Evolutionary conservation across 2,797 vertebrate species (phyloP), one percentile per base, ranked within the genome.

Genomic region (Ataeniobius toweri): DNA sequence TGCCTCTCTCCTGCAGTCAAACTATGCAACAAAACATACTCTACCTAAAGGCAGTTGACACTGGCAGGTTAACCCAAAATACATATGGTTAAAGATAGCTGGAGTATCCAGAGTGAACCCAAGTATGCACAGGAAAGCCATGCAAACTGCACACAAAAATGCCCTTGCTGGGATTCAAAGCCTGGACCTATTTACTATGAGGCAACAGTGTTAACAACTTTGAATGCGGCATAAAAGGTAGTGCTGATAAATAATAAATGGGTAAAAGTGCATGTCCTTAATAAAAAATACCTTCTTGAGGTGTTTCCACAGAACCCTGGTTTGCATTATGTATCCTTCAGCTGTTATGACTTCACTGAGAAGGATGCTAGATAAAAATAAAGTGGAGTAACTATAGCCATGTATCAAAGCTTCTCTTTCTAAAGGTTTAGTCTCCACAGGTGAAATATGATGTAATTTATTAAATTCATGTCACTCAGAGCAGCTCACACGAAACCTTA

Each of bases 361-460:
- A 12, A 58, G n/a, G 44, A 77, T 48, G 46, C 8, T 28, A 2
- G 12, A 59, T 61, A 41, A 58, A 31, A 55, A 48, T 24, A 63
- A 61, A 26, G 50, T 36, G 8, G 48, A 26, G 5, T 28, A 63
- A 63, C 18, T 39, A 7, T 41, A 36, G 41, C 24, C 68, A 59
- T 39, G 53, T 71, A 26, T 71, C 41, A 31, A 44, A 24, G 12
- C 22, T 24, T 71, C 41, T 71, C 44, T 28, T n/a, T 69, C 28
- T 76, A 31, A 39, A 41, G 18, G 28, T 36, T 9, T 24, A 18
- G 20, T n/a, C 31, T 44, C 55, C 65, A 39, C 39, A 16, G 51
- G 24, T 76, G 31, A 69, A 41, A 68, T 41, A 69, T 76, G 65
- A 67, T 10, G 31, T n/a, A 48, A 75, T 67, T 56, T 28, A 56